Conservation (phyloP, 2,113 vertebrate species). For the Petroica traversi region DNA sequence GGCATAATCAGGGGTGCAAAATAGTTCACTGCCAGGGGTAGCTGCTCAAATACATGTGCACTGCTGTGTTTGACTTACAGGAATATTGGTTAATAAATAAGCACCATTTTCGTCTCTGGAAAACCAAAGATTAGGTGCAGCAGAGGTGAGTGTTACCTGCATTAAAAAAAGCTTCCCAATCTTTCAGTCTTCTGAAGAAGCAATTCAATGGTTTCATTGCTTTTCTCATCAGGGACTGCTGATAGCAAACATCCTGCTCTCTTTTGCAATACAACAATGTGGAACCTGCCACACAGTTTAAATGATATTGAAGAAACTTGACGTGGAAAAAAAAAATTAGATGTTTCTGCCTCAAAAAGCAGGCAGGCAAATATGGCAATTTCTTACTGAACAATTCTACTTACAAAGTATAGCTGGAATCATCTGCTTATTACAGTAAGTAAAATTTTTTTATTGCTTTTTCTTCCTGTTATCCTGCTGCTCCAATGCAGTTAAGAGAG, state of each 20-base stretch:
- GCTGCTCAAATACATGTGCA: neutral
- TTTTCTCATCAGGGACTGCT: neutral
- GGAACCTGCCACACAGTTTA: neutral
- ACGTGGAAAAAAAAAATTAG: neutral
- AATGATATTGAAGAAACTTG: neutral
- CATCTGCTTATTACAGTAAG: slow-evolving; percentile 14
- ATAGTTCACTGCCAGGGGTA: neutral
- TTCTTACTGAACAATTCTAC: neutral
- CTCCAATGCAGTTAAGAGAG: slow-evolving; percentile 17
- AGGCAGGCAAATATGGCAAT: neutral
- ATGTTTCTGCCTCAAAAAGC: neutral
- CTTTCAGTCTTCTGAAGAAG: neutral
- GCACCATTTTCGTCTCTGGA: neutral
- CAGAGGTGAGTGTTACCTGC: neutral
- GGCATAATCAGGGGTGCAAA: neutral
- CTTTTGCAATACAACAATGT: neutral
- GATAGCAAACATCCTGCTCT: neutral
- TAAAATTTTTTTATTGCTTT: neutral
- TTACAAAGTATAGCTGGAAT: neutral
- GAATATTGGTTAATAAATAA: neutral
- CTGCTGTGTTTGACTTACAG: neutral
- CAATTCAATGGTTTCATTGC: neutral
- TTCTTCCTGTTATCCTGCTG: slow-evolving; percentile 36
- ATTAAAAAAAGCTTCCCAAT: neutral
- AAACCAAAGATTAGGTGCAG: neutral